Base-by-base conservation (phyloP, 2,797 vertebrate species). In the Smutsia gigantea region DNA sequence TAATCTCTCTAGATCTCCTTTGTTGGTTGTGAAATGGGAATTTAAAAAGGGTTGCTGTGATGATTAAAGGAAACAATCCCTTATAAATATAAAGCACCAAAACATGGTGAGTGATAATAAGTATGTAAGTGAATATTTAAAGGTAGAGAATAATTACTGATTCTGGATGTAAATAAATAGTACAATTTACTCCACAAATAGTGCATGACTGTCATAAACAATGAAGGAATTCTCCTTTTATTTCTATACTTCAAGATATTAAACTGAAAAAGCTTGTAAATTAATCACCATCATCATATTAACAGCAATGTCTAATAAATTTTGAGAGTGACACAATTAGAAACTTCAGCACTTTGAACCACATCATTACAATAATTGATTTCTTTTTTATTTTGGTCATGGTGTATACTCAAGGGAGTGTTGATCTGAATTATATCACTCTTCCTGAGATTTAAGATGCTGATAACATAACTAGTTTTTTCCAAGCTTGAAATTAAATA, bases 401-500 rank as follows among this genome's bases (percentile, higher is more conserved):
- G 17, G 96, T 97, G 7, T 37, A 71, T 27, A 93, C 81, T n/a
- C 94, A 81, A 97, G 37, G 53, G 96, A 74, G 87, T 61, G 10
- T 53, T 83, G 29, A 66, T 37, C 14, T 92, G 59, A 88, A 64
- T 31, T 74, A 68, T 37, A 84, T 63, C 55, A 87, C n/a, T 42
- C 7, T 79, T 90, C 8, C 15, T 72, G 66, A 75, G n/a, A 61
- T 53, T 88, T 88, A 74, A 74, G 39, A 66, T 59, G 49, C 9
- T 63, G 15, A 7, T 84, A 79, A n/a, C 25, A 39, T 66, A 34
- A 31, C 12, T 90, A 63, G 18, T 57, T 19, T 57, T 78, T 95
- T 78, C 39, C 34, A 78, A 87, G 87, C 9, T 37, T 59, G 42
- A 72, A 88, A 88, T 83, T 72, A 95, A 84, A 64, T 34, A 84